Conservation (phyloP, 2,888 invertebrate genomes). For the Acanthosepion esculentum region DNA sequence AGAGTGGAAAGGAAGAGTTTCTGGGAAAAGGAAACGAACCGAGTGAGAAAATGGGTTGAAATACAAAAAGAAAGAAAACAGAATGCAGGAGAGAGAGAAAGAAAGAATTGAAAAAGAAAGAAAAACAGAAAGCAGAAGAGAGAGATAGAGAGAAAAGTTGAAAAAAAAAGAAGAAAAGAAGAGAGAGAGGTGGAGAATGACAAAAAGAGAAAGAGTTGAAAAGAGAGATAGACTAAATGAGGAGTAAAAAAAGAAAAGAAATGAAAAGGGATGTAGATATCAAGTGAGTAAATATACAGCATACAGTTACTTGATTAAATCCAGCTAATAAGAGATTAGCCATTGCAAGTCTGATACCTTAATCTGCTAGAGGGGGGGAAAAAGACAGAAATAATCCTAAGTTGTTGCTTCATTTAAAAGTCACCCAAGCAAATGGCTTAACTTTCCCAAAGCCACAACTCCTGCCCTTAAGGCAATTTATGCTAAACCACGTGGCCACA, state of each 20-base stretch:
- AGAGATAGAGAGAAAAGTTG: background rate
- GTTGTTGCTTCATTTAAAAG: background rate
- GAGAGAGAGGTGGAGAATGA: no score
- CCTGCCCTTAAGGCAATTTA: background rate
- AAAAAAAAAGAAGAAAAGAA: background rate
- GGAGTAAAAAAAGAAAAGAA: background rate
- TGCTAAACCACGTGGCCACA: no score
- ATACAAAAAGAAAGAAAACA: no score
- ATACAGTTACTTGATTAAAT: background rate
- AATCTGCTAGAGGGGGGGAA: background rate
- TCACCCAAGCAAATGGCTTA: background rate
- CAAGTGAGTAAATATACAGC: background rate
- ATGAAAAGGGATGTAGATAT: background rate
- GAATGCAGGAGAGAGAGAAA: no score
- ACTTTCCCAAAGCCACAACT: background rate
- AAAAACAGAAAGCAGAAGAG: background rate
- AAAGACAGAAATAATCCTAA: background rate
- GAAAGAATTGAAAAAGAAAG: no score
- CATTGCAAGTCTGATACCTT: background rate
- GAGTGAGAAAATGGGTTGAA: no score
- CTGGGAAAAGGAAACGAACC: no score
- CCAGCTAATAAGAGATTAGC: background rate
- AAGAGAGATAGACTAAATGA: background rate
- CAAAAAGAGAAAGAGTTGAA: no score
- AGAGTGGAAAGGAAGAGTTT: no score